A percentile compares a stretch with the other conserved stretches of the same genome.
These are phyloP conservation scores for Bhutanitis thaidina DNA, from an alignment of 2,888 invertebrate species.

Conservation along the genomic window DNA sequence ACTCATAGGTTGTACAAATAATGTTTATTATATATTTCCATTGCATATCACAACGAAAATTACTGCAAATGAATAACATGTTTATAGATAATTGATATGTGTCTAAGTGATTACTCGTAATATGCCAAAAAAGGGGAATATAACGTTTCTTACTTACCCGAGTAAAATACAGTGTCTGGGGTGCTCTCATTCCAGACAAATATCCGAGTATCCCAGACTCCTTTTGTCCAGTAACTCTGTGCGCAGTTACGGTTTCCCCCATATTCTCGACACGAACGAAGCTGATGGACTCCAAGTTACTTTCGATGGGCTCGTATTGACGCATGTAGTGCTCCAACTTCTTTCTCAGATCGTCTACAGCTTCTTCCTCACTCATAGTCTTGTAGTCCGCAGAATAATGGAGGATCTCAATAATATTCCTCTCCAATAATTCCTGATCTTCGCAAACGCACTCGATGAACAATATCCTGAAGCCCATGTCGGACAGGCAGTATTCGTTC, in stretches of 20 bases:
- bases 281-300: constrained; percentile 75
- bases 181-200: constrained; percentile 91
- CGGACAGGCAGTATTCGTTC: constrained; percentile 84
- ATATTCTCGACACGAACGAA: constrained; percentile 74
- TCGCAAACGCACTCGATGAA: constrained; percentile 96
- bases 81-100: constrained; percentile 21
- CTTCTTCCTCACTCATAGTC: constrained; percentile 87
- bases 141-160: constrained; percentile 81
- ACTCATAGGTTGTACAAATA: neutral
- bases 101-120: no score
- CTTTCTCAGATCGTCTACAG: constrained; percentile 88
- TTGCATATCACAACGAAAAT: constrained; percentile 8
- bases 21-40: constrained; percentile 18
- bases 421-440: constrained; percentile 78
- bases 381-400: constrained; percentile 93
- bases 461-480: constrained; percentile 90
- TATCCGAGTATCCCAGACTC: constrained; percentile 93
- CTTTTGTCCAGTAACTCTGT: constrained; percentile 87
- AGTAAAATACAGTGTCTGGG: constrained; percentile 93
- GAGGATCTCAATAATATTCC: constrained; percentile 85
- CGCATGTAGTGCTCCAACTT: constrained; percentile 91
- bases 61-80: constrained; percentile 30
- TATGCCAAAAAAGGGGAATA: no score
- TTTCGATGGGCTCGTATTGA: constrained; percentile 89
- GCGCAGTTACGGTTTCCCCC: constrained; percentile 85